A percentile compares a stretch with the other conserved stretches of the same genome.
Evolutionary conservation across 2,797 vertebrate species (phyloP).

Genomic region (Tapera naevia): DNA sequence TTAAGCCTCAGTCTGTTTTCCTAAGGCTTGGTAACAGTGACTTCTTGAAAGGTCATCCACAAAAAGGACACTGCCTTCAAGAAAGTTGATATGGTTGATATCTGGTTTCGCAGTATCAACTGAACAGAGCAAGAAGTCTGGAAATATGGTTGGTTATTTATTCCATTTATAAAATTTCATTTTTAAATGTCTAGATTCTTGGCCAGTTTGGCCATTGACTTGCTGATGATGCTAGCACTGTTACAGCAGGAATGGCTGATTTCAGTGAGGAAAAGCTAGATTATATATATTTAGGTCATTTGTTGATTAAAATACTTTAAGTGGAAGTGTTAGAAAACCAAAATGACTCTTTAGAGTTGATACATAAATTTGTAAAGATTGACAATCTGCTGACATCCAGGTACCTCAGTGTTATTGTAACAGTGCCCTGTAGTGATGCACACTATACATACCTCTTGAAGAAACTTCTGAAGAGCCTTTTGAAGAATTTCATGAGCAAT

Average conservation of each 20-base stretch:
- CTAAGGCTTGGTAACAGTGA: not conserved
- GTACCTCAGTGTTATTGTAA: not conserved
- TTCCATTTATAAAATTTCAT: too few relatives aligned
- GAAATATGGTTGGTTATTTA: not conserved
- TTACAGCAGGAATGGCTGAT: not conserved
- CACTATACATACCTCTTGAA: not conserved
- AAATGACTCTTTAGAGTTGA: not conserved
- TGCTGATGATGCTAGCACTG: not conserved
- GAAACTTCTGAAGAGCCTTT: not conserved
- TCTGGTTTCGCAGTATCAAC: not conserved
- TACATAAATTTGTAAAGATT: not conserved
- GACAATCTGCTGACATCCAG: not conserved
- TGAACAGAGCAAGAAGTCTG: not conserved
- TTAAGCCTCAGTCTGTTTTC: not conserved
- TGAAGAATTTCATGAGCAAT: not conserved
- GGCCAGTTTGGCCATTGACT: not conserved
- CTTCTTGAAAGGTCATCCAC: not conserved
- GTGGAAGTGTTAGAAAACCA: not conserved
- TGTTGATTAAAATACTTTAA: not conserved
- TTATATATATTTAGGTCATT: not conserved
- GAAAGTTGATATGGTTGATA: not conserved
- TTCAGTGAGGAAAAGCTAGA: not conserved
- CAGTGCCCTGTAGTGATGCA: fast-evolving
- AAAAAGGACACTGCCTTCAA: not conserved
- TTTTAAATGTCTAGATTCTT: not conserved